These are phyloP conservation scores for Leptopilina syphax DNA, from an alignment of 2,888 invertebrate genomes.

Conservation along the genomic window DNA sequence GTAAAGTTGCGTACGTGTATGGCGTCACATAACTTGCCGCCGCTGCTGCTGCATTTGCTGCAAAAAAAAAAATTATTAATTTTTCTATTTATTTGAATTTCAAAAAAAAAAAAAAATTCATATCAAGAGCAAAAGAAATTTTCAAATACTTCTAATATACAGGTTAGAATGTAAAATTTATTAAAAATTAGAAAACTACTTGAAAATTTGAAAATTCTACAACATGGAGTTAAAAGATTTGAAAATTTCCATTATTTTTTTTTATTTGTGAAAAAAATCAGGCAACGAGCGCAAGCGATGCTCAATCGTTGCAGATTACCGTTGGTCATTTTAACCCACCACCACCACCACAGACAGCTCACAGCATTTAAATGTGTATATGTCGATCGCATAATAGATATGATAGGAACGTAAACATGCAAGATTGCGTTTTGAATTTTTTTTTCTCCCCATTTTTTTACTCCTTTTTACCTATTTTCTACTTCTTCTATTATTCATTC, in stretches of 20 bases:
- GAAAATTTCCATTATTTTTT: constrained; percentile 2
- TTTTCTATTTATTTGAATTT: neutral
- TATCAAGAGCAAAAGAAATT: neutral
- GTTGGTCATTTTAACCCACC: constrained; percentile 54
- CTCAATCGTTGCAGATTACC: constrained; percentile 30
- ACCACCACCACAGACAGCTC: constrained; percentile 63
- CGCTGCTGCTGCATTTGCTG: constrained; percentile 77
- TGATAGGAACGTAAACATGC: constrained; percentile 63
- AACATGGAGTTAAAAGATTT: neutral
- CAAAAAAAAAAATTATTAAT: constrained; percentile 55
- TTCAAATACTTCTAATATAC: neutral
- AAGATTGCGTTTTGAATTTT: constrained; percentile 56
- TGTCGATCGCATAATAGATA: constrained; percentile 58
- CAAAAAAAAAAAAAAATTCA: neutral
- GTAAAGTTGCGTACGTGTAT: constrained; percentile 85
- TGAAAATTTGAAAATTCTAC: no score
- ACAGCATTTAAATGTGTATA: constrained; percentile 54
- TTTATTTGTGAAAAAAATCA: neutral
- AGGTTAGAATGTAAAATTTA: no score
- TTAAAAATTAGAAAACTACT: no score
- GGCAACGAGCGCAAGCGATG: constrained; percentile 19
- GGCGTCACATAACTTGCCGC: constrained; percentile 86
- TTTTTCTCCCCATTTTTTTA: constrained; percentile 50
- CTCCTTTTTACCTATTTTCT: constrained; percentile 33
- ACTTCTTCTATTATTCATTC: constrained; percentile 48